Evolutionary conservation across 2,113 vertebrate genomes (phyloP).

Genomic region (Balaeniceps rex): DNA sequence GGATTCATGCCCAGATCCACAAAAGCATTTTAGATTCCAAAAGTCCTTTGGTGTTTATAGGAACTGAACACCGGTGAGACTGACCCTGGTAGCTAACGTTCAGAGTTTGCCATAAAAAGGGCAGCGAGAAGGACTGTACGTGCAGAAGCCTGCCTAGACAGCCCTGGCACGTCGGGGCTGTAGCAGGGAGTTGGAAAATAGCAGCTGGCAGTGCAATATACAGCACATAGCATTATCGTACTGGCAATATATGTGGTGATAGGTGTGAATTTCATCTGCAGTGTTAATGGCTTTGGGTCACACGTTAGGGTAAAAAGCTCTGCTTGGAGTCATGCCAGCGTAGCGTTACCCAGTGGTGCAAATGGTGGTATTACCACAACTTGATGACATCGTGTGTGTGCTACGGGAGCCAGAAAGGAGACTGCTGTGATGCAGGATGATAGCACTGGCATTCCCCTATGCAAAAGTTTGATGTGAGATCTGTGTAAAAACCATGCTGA

Average conservation of each 20-base stretch:
- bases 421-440: not conserved
- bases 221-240: not conserved
- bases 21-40: not conserved
- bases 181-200: not conserved
- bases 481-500: not conserved
- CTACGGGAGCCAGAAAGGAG: not conserved
- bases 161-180: not conserved
- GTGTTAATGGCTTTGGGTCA: not conserved
- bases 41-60: not conserved
- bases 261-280: not conserved
- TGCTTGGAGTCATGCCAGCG: not conserved
- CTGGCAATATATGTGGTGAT: not conserved
- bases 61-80: not conserved
- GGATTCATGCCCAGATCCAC: not conserved
- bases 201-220: not conserved
- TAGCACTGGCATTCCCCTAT: not conserved
- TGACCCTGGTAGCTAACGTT: not conserved
- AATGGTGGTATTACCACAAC: not conserved
- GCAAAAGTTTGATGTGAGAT: not conserved
- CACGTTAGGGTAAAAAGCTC: not conserved
- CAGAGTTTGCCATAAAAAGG: not conserved
- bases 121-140: not conserved
- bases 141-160: not conserved
- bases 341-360: not conserved
- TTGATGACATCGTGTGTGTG: not conserved